phyloP scores from a whole-genome alignment of 2,888 invertebrate species.

The Volucella bombylans region DNA sequence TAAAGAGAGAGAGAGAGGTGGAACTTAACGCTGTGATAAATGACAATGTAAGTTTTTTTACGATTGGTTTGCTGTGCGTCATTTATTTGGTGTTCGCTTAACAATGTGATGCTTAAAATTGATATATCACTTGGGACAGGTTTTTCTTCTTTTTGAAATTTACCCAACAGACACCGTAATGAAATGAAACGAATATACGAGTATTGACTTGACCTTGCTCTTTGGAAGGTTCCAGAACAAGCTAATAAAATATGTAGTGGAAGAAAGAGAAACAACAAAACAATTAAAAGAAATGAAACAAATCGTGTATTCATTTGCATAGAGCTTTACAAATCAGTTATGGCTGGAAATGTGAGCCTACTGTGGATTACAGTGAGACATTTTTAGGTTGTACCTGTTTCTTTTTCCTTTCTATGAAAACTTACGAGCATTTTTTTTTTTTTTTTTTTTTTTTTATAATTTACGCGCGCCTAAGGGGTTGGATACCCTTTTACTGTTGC shows the following conservation, averaged over 20 bases:
- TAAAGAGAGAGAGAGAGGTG: too few relatives aligned
- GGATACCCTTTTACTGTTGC: too few relatives aligned
- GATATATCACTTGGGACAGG: background rate
- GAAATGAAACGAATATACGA: background rate
- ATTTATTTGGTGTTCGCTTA: background rate
- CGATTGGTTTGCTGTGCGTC: background rate
- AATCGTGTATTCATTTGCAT: slow-evolving; percentile 14
- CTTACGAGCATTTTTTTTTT: background rate
- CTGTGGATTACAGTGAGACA: background rate
- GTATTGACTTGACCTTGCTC: slow-evolving; percentile 55
- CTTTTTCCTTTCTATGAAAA: background rate
- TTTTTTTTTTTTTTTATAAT: too few relatives aligned
- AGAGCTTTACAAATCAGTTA: background rate
- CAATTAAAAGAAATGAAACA: slow-evolving; percentile 1
- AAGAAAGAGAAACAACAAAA: slow-evolving; percentile 16
- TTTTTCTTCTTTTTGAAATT: background rate
- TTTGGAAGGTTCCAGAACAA: slow-evolving; percentile 37
- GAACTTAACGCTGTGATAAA: too few relatives aligned
- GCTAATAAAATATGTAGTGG: slow-evolving; percentile 18
- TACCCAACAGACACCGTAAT: background rate
- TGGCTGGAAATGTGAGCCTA: background rate
- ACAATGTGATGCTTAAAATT: background rate
- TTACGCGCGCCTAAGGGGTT: too few relatives aligned
- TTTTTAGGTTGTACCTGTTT: background rate
- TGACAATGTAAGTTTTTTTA: background rate